Percentiles rank a stretch among this genome's conserved stretches.
Conservation (phyloP, 2,888 invertebrate genomes). For the Adelphocoris suturalis region DNA sequence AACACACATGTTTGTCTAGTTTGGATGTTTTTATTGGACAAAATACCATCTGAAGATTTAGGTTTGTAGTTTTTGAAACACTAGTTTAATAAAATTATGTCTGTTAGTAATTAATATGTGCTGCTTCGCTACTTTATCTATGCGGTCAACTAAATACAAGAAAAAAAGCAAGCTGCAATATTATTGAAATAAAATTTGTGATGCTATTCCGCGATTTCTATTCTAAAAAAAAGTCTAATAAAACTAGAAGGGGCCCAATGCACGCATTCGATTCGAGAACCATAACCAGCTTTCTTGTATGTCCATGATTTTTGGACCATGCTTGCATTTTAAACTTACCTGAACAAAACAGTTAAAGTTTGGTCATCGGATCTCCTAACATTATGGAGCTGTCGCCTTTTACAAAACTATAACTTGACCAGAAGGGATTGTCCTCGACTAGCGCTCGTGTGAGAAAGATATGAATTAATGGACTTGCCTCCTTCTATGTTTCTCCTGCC, state of each 20-base stretch:
- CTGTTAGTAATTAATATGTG: not conserved
- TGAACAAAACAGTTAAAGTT: not conserved
- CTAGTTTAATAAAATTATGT: not conserved
- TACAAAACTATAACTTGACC: not conserved
- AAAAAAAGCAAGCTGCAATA: constrained; percentile 42
- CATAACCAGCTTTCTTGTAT: constrained; percentile 13
- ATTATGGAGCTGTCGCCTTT: not conserved
- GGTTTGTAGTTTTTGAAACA: not conserved
- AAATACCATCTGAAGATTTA: not conserved
- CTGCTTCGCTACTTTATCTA: not conserved
- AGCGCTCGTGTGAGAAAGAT: no score
- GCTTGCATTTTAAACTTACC: constrained; percentile 11
- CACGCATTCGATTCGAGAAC: constrained; percentile 50
- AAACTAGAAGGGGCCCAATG: constrained; percentile 49
- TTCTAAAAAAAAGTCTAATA: not conserved
- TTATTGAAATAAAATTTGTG: constrained; percentile 24
- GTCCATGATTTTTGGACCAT: not conserved
- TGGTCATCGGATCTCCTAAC: constrained; percentile 4
- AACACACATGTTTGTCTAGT: no score
- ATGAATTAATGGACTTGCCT: no score
- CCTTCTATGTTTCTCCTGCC: no score
- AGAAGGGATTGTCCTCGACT: not conserved
- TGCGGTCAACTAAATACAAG: not conserved
- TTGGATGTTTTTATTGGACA: no score
- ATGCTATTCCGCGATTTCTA: constrained; percentile 22